Percentiles rank a stretch among this genome's conserved stretches.
Evolutionary conservation across 1,140 invertebrate species (phyloP).

Genomic region (Leptoteleia sp.): DNA sequence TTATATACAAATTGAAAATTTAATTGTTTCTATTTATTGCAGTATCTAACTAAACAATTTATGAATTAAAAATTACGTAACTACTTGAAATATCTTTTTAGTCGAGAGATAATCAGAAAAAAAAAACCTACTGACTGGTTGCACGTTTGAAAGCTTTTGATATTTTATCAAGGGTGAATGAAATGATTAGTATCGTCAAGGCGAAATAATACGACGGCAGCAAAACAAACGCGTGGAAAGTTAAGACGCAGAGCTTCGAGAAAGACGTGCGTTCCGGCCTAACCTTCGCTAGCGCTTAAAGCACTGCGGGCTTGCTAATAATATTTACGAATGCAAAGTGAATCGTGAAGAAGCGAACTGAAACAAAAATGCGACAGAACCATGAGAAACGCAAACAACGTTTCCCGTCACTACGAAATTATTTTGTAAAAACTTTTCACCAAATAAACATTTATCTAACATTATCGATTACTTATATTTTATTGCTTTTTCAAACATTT

Average conservation of each 20-base stretch:
- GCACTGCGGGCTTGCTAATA: constrained; percentile 53
- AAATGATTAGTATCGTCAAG: constrained; percentile 6
- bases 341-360: constrained; percentile 45
- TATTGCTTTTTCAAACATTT: too few species aligned
- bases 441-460: too few species aligned
- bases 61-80: too few species aligned
- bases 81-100: too few species aligned
- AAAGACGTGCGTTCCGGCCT: constrained; percentile 26
- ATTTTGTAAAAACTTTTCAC: too few species aligned
- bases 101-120: too few species aligned
- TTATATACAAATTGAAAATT: too few species aligned
- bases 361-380: constrained; percentile 33
- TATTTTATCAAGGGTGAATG: not conserved
- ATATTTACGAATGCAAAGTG: constrained; percentile 63
- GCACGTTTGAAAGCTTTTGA: not conserved
- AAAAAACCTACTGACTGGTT: too few species aligned
- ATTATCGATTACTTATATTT: too few species aligned
- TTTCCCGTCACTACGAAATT: constrained; percentile 12
- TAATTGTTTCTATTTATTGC: too few species aligned
- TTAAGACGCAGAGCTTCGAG: not conserved
- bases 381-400: constrained; percentile 41
- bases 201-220: constrained; percentile 8
- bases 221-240: constrained; percentile 20
- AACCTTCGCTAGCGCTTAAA: constrained; percentile 57
- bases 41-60: too few species aligned